Conservation (phyloP, 2,797 vertebrate genomes). For the Pangasius krempfi region DNA sequence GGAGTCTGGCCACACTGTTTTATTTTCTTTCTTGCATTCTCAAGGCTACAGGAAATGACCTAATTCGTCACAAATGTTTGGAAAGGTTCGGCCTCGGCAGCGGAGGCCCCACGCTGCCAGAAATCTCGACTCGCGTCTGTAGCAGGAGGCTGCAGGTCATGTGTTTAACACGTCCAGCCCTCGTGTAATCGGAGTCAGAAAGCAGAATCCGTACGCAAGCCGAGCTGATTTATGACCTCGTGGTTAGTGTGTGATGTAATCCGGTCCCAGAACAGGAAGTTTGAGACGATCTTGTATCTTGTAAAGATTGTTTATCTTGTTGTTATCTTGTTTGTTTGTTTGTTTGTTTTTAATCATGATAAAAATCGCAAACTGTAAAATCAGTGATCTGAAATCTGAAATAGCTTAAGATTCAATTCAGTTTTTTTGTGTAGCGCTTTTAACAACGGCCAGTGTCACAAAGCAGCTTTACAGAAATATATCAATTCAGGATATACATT, state of each 20-base stretch:
- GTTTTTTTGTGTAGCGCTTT: no score
- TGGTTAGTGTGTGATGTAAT: background rate
- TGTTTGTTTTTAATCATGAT: no score
- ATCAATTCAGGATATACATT: no score
- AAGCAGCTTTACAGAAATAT: no score
- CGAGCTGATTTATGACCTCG: background rate
- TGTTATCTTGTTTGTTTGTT: no score
- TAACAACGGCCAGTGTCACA: no score
- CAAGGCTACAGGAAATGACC: slow-evolving; percentile 56
- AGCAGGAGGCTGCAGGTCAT: slow-evolving; percentile 37
- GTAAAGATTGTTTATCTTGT: background rate
- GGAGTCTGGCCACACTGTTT: slow-evolving; percentile 10
- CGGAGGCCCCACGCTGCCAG: slow-evolving; percentile 40
- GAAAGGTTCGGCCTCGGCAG: slow-evolving; percentile 33
- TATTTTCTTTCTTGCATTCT: slow-evolving; percentile 26
- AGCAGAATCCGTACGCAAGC: background rate
- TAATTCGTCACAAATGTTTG: slow-evolving; percentile 61
- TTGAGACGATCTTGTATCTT: background rate
- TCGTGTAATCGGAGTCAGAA: background rate
- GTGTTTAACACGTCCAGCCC: slow-evolving; percentile 31
- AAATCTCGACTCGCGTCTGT: slow-evolving; percentile 22
- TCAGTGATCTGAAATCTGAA: background rate
- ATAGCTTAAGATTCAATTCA: background rate
- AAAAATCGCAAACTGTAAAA: no score
- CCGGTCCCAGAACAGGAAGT: background rate